These are phyloP conservation scores for Thymelicus acteon DNA, from an alignment of 2,888 invertebrate genomes.

Conservation along the genomic window DNA sequence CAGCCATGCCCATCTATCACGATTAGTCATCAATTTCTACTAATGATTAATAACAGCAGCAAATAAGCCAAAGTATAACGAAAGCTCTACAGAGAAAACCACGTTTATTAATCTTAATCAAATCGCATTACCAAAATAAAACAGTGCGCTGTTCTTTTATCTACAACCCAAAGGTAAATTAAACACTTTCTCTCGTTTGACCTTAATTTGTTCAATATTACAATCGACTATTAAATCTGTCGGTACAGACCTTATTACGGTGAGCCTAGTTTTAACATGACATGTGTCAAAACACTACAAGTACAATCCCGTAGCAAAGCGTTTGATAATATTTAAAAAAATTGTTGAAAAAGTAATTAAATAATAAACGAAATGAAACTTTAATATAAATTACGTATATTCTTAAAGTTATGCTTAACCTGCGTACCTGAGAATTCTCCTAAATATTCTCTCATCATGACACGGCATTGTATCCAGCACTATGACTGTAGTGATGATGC, in stretches of 20 bases:
- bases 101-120: slow-evolving; percentile 13
- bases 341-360: too few relatives aligned
- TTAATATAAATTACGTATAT: too few relatives aligned
- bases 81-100: background rate
- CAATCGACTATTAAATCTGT: slow-evolving; percentile 38
- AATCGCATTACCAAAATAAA: slow-evolving; percentile 15
- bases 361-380: too few relatives aligned
- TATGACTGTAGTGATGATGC: too few relatives aligned
- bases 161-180: slow-evolving; percentile 28
- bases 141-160: slow-evolving; percentile 3
- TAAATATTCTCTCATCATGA: too few relatives aligned
- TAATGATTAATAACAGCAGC: slow-evolving; percentile 3
- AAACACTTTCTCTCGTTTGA: slow-evolving; percentile 44
- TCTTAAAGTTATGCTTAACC: too few relatives aligned
- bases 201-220: slow-evolving; percentile 43
- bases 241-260: slow-evolving; percentile 36
- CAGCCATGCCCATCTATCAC: slow-evolving; percentile 15
- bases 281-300: slow-evolving; percentile 45
- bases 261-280: slow-evolving; percentile 43
- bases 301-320: slow-evolving; percentile 36
- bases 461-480: too few relatives aligned
- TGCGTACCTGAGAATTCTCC: too few relatives aligned
- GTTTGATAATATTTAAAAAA: background rate
- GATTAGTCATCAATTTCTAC: slow-evolving; percentile 1
- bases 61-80: background rate